Evolutionary conservation across 1,140 invertebrate species (phyloP), one percentile per base, ranked within the genome.

Genomic region (Aphis craccivora): DNA sequence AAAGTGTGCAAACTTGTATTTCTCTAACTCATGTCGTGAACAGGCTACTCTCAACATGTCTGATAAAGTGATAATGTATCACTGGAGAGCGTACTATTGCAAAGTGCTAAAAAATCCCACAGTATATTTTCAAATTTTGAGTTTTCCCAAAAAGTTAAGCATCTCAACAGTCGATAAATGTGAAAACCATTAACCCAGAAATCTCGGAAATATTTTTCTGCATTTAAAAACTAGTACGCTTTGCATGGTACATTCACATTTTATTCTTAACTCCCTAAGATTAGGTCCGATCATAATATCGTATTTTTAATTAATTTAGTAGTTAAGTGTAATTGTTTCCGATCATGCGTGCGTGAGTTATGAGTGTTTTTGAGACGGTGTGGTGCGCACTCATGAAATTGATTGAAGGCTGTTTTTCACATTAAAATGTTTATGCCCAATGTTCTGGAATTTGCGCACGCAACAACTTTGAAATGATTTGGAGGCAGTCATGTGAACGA

Each of bases 361-460:
- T 4, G 60, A 76, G 60, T 76, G 14, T 76, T 76, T n/a, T 76
- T 76, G 14, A 76, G 30, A 76, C n/a, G 60, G n/a, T 7, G n/a
- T 76, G 18, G 14, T n/a, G 30, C 60, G 14, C 30, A 76, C 14
- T 76, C 30, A 18, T 76, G 60, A n/a, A 76, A 76, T 76, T 76
- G n/a, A 76, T 76, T 76, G 60, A 76, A 76, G 14, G 60, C 60
- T 11, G 60, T 76, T 76, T n/a, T 76, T 76, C n/a, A 76, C 60
- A 76, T 76, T 76, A 76, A 76, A 76, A 76, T 76, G 60, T 76
- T 76, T 76, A 76, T 76, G 60, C n/a, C 60, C n/a, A 76, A 76
- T 76, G 60, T 76, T 76, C 60, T 76, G 60, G 60, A 76, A 76
- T 76, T 76, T 76, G 14, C 30, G 14, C 60, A n/a, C 60, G n/a